Percentiles rank a stretch among this genome's conserved stretches.
Conservation (phyloP, 2,888 invertebrate genomes). For the Pollenia labialis region DNA sequence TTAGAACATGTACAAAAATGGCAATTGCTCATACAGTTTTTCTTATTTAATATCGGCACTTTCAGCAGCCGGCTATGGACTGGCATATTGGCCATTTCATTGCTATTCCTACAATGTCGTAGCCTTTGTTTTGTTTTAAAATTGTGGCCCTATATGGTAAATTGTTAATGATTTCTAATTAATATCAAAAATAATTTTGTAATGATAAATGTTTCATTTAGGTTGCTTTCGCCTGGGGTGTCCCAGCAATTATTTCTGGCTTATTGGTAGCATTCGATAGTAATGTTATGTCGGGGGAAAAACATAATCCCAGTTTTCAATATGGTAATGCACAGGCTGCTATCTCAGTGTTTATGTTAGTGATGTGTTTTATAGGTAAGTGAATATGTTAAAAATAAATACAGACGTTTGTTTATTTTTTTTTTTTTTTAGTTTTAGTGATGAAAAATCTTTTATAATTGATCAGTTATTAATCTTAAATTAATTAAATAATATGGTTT, state of each 20-base stretch:
- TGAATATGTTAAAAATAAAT: slow-evolving; percentile 31
- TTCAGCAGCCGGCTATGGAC: slow-evolving; percentile 94
- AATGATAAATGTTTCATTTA: slow-evolving; percentile 82
- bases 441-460: slow-evolving; percentile 59
- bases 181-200: slow-evolving; percentile 16
- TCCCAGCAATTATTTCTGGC: slow-evolving; percentile 88
- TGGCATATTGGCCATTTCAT: slow-evolving; percentile 90
- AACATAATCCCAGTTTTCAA: slow-evolving; percentile 90
- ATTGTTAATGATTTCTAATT: neutral
- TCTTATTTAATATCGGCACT: slow-evolving; percentile 90
- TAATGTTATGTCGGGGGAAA: slow-evolving; percentile 85
- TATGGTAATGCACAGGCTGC: slow-evolving; percentile 91
- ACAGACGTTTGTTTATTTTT: neutral
- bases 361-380: slow-evolving; percentile 92
- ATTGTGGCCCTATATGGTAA: slow-evolving; percentile 88
- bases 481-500: slow-evolving; percentile 16
- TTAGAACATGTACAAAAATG: slow-evolving; percentile 86
- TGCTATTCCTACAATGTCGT: slow-evolving; percentile 92
- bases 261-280: slow-evolving; percentile 87
- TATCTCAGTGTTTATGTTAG: slow-evolving; percentile 89
- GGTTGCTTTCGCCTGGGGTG: slow-evolving; percentile 86
- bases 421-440: slow-evolving; percentile 43
- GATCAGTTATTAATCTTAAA: slow-evolving; percentile 64
- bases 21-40: slow-evolving; percentile 90
- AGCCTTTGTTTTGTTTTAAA: slow-evolving; percentile 93